Evolutionary conservation across 2,113 vertebrate genomes (phyloP).

Genomic region (Monarcha castaneiventris): DNA sequence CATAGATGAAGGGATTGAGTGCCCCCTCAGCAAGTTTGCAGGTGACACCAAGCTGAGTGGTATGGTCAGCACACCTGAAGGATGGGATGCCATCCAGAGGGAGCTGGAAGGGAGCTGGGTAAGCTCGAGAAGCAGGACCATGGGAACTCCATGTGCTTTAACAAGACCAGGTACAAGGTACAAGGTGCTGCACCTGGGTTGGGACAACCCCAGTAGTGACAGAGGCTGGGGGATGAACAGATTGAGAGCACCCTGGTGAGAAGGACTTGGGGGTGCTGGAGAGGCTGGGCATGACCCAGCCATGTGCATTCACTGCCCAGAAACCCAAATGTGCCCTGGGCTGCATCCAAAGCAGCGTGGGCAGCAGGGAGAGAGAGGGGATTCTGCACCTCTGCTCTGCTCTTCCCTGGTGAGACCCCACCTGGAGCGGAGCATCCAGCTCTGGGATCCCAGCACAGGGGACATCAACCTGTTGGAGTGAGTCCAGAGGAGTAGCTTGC

Average conservation of each 20-base stretch:
- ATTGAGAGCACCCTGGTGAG: background rate
- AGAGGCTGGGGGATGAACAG: background rate
- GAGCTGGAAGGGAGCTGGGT: background rate
- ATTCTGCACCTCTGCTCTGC: background rate
- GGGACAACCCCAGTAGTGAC: background rate
- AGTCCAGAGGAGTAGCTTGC: background rate
- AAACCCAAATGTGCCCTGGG: rapidly evolving
- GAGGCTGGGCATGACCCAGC: background rate
- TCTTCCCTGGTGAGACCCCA: background rate
- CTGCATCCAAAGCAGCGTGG: rapidly evolving
- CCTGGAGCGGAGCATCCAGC: background rate
- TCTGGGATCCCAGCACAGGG: background rate
- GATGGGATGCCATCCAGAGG: background rate
- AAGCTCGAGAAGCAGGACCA: rapidly evolving
- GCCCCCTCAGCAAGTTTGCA: background rate
- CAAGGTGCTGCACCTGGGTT: background rate
- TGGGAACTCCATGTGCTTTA: background rate
- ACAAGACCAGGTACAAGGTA: background rate
- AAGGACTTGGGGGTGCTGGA: background rate
- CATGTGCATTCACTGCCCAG: background rate
- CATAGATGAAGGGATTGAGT: too few relatives aligned
- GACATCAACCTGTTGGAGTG: rapidly evolving
- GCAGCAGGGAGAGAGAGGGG: background rate
- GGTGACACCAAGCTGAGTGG: background rate
- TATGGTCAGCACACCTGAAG: background rate